Evolutionary conservation across 2,888 invertebrate species (phyloP).

Genomic region (Tetrapedia diversipes): DNA sequence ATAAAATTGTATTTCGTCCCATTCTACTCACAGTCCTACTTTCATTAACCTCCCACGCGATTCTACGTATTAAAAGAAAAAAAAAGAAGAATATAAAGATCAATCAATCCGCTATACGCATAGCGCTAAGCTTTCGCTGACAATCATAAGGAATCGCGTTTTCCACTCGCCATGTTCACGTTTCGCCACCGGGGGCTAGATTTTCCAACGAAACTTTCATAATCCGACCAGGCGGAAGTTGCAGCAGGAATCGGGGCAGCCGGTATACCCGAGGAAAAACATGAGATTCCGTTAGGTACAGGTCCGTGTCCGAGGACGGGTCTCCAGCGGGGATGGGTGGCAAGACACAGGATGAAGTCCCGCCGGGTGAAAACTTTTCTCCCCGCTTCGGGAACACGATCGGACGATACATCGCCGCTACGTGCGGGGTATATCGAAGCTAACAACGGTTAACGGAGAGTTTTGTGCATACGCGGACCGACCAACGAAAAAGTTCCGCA

Average conservation of each 20-base stretch:
- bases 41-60: too few species aligned
- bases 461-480: conserved; percentile 64
- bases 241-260: conserved; percentile 21
- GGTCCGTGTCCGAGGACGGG: too few species aligned
- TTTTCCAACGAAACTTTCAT: conserved; percentile 42
- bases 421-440: conserved; percentile 72
- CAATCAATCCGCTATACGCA: too few species aligned
- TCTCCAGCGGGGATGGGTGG: too few species aligned
- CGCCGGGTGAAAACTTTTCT: conserved; percentile 70
- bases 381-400: conserved; percentile 73
- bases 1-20: too few species aligned
- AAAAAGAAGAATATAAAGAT: too few species aligned
- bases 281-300: conserved; percentile 56
- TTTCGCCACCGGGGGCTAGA: neutral
- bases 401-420: conserved; percentile 74
- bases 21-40: too few species aligned
- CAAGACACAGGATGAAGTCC: conserved; percentile 41
- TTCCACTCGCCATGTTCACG: too few species aligned
- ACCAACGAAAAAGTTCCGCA: conserved; percentile 49
- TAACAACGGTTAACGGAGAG: conserved; percentile 70
- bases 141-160: too few species aligned
- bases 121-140: too few species aligned
- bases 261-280: conserved; percentile 43
- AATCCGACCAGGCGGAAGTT: conserved; percentile 41
- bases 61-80: too few species aligned